Conservation (phyloP, 1,140 invertebrate species). For the Drosophila seguyi region DNA sequence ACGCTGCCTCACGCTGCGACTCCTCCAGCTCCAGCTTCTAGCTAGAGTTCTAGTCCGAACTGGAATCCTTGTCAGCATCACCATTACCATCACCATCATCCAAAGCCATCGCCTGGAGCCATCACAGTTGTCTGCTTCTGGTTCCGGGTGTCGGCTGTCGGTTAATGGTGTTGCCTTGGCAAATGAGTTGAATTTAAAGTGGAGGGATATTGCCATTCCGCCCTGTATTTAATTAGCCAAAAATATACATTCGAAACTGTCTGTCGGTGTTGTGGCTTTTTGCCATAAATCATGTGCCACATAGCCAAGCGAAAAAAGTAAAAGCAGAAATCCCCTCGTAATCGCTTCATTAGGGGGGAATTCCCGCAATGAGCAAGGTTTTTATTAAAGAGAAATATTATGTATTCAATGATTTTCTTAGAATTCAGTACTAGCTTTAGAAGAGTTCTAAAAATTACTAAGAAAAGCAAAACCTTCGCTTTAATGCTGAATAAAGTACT, state of each 20-base stretch:
- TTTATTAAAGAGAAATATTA: neutral
- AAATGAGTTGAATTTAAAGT: constrained; percentile 67
- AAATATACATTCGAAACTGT: constrained; percentile 32
- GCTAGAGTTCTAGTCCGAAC: constrained; percentile 1
- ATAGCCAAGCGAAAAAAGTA: neutral
- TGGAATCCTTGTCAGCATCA: constrained; percentile 22
- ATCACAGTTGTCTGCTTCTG: constrained; percentile 61
- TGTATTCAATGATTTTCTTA: neutral
- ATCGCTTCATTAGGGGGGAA: constrained; percentile 21
- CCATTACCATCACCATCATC: constrained; percentile 19
- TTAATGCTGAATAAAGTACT: too few species aligned
- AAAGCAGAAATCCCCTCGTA: constrained; percentile 7
- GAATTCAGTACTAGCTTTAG: neutral
- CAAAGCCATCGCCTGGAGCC: constrained; percentile 37
- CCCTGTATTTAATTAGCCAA: constrained; percentile 71
- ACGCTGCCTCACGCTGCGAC: constrained; percentile 66
- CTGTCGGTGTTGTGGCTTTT: neutral
- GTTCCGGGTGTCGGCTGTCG: constrained; percentile 46
- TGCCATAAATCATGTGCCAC: constrained; percentile 60
- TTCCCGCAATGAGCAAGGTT: neutral
- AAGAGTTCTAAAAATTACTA: neutral
- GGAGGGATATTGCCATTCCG: constrained; percentile 35
- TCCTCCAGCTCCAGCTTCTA: constrained; percentile 42
- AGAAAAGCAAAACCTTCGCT: neutral
- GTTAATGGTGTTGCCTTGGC: constrained; percentile 43